Evolutionary conservation across 2,888 invertebrate genomes (phyloP), one percentile per base, ranked within the genome.

Genomic region (Mesorhabditis sp.): DNA sequence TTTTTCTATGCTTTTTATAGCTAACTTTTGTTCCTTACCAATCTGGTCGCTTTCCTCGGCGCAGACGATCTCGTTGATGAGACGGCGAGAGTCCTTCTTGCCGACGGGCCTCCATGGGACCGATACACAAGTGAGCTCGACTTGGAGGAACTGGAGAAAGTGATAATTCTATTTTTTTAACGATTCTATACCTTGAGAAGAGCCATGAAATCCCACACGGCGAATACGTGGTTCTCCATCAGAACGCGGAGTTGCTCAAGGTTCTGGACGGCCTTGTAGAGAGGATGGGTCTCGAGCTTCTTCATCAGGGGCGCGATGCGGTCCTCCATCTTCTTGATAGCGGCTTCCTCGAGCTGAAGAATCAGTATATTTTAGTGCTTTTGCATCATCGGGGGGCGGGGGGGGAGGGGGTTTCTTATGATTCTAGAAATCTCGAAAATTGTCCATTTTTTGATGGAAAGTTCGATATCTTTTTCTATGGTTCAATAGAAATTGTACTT

Each of bases 131-230:
- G 74, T 72, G 58, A 74, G 70, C 13, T 68, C 63, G 10, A 66
- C 62, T 69, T 73, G 73, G 28, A 73, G 73, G n/a, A 63, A 67
- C 66, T 68, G 68, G 2, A 45, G 2, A 41, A 62, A 61, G 15
- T 63, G 0, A 44, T 15, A 43, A 2, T 65, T 41, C 44, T 45
- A 5, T 6, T 28, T 45, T 1, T 6, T 28, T 41, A 61, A 7
- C 41, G 28, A 66, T 6, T 4, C 41, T 45, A 13, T 63, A 66
- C 72, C 68, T 74, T 74, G 43, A 74, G 72, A 13, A 74, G 72
- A 67, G 68, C 65, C 74, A 74, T 74, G 65, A 74, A 74, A 58
- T 74, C 74, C 74, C 72, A 72, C n/a, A 74, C 74, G 41, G 72
- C 72, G 68, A 67, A 74, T 45, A 74, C 74, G 69, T 74, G 74